A percentile compares a stretch with the other conserved stretches of the same genome.
phyloP scores from a whole-genome alignment of 1,140 invertebrate genomes.

The Lepidotrigona ventralis region DNA sequence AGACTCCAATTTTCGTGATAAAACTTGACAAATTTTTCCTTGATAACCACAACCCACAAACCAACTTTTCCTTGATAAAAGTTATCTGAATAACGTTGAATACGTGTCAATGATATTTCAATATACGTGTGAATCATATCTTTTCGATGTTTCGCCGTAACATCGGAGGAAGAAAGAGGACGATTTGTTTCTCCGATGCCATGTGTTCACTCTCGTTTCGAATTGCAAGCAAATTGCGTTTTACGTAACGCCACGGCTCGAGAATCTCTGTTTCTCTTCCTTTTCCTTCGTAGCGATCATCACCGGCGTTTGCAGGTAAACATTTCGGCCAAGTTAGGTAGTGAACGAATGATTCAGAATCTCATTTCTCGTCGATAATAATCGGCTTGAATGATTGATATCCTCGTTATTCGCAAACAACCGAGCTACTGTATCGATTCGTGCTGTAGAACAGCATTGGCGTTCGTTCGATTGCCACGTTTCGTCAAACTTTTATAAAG shows the following conservation, averaged over 20 bases:
- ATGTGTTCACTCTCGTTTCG: background rate
- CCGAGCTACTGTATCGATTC: conserved; percentile 18
- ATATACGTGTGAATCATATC: background rate
- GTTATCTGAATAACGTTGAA: background rate
- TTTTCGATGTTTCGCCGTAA: background rate
- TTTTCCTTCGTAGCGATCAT: background rate
- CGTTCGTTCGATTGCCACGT: background rate
- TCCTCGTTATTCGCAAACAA: background rate
- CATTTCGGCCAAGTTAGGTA: background rate
- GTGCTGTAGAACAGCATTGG: background rate
- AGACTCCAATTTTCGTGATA: too few species aligned
- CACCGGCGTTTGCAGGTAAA: too few species aligned
- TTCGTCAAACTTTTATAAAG: background rate
- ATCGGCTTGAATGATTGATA: conserved; percentile 27
- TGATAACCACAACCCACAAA: too few species aligned
- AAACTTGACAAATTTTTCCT: background rate
- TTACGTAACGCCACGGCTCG: background rate
- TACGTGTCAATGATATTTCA: background rate
- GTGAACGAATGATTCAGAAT: background rate
- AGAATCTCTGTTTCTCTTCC: background rate
- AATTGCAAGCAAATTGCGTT: conserved; percentile 18
- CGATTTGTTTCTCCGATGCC: background rate
- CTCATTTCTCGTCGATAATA: background rate
- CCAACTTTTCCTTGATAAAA: too few species aligned
- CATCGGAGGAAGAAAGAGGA: background rate